A percentile compares a stretch with the other conserved stretches of the same genome.
These are phyloP conservation scores for Cyanistes caeruleus DNA, from an alignment of 2,113 vertebrate species.

Conservation along the genomic window DNA sequence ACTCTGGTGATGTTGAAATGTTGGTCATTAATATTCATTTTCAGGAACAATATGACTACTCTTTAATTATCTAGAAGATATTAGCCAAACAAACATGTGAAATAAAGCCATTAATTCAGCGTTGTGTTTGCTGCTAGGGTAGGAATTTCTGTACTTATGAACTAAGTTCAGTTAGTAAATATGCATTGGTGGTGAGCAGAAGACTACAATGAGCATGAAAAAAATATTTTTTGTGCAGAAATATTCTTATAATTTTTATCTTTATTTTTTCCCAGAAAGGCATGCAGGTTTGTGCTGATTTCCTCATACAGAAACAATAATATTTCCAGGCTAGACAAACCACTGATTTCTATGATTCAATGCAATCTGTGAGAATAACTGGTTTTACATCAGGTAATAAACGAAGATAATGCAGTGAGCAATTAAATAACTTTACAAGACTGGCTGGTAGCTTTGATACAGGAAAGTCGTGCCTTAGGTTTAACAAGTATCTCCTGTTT, in stretches of 20 bases:
- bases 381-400: not conserved
- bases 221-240: not conserved
- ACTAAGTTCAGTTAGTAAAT: not conserved
- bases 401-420: not conserved
- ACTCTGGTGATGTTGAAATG: not conserved
- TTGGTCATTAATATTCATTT: not conserved
- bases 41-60: not conserved
- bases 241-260: not conserved
- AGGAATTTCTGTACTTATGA: not conserved
- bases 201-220: not conserved
- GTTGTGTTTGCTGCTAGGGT: not conserved
- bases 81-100: not conserved
- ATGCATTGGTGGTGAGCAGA: not conserved
- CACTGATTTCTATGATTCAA: not conserved
- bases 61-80: not conserved
- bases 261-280: not conserved
- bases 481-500: not conserved
- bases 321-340: not conserved
- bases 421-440: not conserved
- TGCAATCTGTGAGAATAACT: not conserved
- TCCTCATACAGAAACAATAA: not conserved
- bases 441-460: not conserved
- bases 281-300: rapidly evolving
- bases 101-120: not conserved
- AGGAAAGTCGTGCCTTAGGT: not conserved